Evolutionary conservation across 2,113 vertebrate species (phyloP).

Genomic region (Gallinago paraguaiae): DNA sequence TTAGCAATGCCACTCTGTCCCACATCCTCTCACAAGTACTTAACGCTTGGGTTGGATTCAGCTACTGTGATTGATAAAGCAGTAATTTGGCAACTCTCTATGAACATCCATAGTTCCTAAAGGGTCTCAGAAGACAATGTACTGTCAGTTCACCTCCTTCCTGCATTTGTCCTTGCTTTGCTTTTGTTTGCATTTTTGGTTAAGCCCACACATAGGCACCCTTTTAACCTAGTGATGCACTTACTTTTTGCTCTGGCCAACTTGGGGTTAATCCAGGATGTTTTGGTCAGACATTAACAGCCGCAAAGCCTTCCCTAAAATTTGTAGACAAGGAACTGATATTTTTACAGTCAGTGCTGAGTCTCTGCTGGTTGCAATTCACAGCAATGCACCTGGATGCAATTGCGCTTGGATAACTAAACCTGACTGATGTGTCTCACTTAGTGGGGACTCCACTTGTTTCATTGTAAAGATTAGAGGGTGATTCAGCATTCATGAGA

Average conservation of each 20-base stretch:
- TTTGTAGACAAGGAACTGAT: neutral
- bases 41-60: neutral
- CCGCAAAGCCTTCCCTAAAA: neutral
- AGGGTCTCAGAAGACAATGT: accelerated
- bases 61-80: neutral
- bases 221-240: neutral
- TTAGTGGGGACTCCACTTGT: slow-evolving; percentile 35
- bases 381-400: slow-evolving; percentile 41
- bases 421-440: slow-evolving; percentile 54
- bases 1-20: neutral
- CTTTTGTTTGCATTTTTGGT: neutral
- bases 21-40: neutral
- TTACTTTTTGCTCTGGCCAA: neutral
- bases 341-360: slow-evolving; percentile 14
- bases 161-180: neutral
- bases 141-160: neutral
- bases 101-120: neutral
- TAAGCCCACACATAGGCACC: accelerated
- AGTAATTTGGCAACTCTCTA: neutral
- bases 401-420: slow-evolving; percentile 28
- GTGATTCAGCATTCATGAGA: slow-evolving; percentile 73
- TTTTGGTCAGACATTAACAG: neutral
- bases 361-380: slow-evolving; percentile 40
- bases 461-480: slow-evolving; percentile 59
- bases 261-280: neutral